A percentile compares a stretch with the other conserved stretches of the same genome.
phyloP scores from a whole-genome alignment of 2,113 vertebrate species.

The Plecotus auritus region DNA sequence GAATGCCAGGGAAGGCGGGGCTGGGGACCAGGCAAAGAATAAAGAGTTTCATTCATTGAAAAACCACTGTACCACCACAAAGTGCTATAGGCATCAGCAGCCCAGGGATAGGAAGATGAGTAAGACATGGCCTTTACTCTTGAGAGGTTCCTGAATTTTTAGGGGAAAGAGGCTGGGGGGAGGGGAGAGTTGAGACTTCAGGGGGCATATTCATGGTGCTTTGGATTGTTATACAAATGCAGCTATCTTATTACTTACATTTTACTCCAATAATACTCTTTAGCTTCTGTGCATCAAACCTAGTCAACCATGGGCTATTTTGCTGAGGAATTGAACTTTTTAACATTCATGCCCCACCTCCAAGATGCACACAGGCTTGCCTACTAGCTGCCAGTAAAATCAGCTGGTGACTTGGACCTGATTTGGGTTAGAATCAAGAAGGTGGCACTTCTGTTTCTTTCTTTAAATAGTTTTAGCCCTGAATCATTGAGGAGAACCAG shows the following conservation, averaged over 20 bases:
- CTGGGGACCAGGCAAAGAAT: not conserved
- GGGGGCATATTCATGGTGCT: not conserved
- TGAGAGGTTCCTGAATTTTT: not conserved
- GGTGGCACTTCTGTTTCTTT: not conserved
- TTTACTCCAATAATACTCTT: not conserved
- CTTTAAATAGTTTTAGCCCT: not conserved
- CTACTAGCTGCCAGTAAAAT: not conserved
- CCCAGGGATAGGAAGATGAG: not conserved
- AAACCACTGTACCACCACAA: not conserved
- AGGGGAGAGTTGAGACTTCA: not conserved
- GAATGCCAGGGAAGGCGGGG: not conserved
- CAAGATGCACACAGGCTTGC: not conserved
- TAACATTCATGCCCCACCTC: not conserved
- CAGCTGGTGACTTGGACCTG: not conserved
- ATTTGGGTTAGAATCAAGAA: not conserved
- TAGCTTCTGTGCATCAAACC: not conserved
- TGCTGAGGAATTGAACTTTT: not conserved
- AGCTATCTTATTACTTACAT: not conserved
- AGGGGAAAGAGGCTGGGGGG: not conserved
- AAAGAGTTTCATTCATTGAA: not conserved
- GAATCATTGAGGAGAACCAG: not conserved
- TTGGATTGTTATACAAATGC: not conserved
- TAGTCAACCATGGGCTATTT: not conserved
- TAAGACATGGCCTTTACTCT: conserved; percentile 35
- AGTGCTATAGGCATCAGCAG: not conserved